A percentile compares a stretch with the other conserved stretches of the same genome.
These are phyloP conservation scores for Chondrosia reniformis DNA, from an alignment of 37 sponge, comb jelly and placozoan genomes.

Conservation along the genomic window DNA sequence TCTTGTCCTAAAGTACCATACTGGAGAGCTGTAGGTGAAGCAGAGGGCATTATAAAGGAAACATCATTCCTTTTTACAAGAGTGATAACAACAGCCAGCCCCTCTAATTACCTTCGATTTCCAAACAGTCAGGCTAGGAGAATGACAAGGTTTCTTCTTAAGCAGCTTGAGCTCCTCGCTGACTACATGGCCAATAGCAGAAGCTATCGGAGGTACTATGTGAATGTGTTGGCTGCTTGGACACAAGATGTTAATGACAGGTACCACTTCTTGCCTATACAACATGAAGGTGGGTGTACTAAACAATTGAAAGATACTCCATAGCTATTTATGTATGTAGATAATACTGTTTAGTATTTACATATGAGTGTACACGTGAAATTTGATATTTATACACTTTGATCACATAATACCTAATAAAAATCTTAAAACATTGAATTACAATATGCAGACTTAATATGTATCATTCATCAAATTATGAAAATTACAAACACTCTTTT, in stretches of 20 bases:
- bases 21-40: background rate
- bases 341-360: no score
- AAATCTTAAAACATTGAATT: no score
- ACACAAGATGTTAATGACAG: background rate
- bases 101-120: background rate
- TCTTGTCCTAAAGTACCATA: slow-evolving; percentile 9
- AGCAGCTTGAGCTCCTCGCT: background rate
- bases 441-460: no score
- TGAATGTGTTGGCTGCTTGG: slow-evolving; percentile 13
- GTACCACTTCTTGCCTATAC: background rate
- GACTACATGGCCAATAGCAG: background rate
- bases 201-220: background rate
- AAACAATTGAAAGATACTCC: background rate
- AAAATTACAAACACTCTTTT: no score
- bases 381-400: no score
- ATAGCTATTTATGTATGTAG: no score
- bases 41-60: background rate
- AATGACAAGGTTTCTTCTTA: background rate
- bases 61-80: background rate
- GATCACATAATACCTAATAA: no score
- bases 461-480: no score
- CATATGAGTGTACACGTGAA: no score
- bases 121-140: background rate
- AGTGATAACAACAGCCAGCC: background rate
- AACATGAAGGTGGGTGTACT: slow-evolving; percentile 6